Evolutionary conservation across 2,888 invertebrate genomes (phyloP), one percentile per base, ranked within the genome.

Genomic region (Mythimna loreyi): DNA sequence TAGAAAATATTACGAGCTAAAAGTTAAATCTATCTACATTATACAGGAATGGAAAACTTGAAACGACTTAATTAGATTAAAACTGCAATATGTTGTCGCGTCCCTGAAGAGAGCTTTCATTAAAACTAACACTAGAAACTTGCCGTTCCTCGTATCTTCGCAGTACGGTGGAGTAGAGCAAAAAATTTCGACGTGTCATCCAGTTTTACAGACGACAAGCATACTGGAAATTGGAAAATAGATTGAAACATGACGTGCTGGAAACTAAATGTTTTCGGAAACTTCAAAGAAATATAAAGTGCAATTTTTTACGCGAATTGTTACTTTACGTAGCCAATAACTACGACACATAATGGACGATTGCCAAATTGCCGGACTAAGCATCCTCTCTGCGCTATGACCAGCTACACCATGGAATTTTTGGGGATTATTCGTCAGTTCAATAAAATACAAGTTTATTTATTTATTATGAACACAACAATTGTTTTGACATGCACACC

Each of bases 151-250:
- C 45, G 19, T 66, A 13, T 60, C 53, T 65, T 69, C 23, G 19
- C 49, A 49, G 58, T 57, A 56, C 47, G 62, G 43, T 40, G 16
- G 13, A 52, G 8, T 52, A 23, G 23, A 30, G 58, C 43, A 62
- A 67, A 65, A 74, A 52, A 63, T 21, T 0, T 55, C 23, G 23
- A 65, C 45, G 49, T 57, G 65, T 60, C 75, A 50, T 75, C 72
- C 65, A 47, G 70, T 78, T 63, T 63, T 66, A 43, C 56, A 71
- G 40, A 55, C 28, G 40, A 59, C 67, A 36, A 66, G 63, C 45
- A 25, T 21, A 45, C 25, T 72, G 50, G 47, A 67, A 62, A 76
- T 75, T 72, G 75, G 52, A 72, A 76, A 76, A 72, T 78, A 72
- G 66, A 70, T 79, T 76, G 58, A 56, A 77, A 62, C 23, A 28